Percentiles rank a stretch among this genome's conserved stretches.
Evolutionary conservation across 1,140 invertebrate species (phyloP).

Genomic region (Adoxophyes honmai): DNA sequence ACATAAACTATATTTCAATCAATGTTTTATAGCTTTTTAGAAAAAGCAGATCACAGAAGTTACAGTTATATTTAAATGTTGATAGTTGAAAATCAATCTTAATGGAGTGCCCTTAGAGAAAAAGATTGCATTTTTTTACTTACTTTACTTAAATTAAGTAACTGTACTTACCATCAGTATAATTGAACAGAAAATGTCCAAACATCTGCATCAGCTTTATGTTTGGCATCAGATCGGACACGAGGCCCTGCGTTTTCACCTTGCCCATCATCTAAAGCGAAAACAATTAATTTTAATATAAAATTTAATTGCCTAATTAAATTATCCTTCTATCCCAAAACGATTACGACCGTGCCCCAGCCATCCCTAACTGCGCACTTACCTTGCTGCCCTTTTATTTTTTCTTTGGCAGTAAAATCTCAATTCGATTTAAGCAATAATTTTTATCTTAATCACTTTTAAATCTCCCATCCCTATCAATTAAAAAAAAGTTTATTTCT

Average conservation of each 20-base stretch:
- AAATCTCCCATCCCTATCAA: not conserved
- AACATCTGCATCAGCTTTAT: slow-evolving; percentile 86
- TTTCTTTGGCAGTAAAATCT: slow-evolving; percentile 6
- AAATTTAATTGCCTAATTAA: not conserved
- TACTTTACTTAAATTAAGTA: too few species aligned
- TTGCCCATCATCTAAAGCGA: slow-evolving; percentile 71
- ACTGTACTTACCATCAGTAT: slow-evolving; percentile 78
- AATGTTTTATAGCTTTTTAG: too few species aligned
- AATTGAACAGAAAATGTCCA: slow-evolving; percentile 88
- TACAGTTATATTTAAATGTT: too few species aligned
- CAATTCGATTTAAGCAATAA: not conserved
- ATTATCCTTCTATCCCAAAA: not conserved
- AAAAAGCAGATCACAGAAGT: too few species aligned
- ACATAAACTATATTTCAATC: too few species aligned
- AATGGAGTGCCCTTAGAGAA: too few species aligned
- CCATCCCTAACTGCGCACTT: slow-evolving; percentile 12
- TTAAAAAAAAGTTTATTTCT: too few species aligned
- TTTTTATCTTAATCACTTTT: not conserved
- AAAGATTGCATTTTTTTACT: too few species aligned
- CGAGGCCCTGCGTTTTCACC: slow-evolving; percentile 80
- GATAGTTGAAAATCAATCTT: too few species aligned
- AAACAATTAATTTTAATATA: not conserved
- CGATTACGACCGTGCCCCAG: not conserved
- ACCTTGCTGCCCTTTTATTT: slow-evolving; percentile 28
- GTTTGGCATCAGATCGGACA: slow-evolving; percentile 89